Percentiles rank a stretch among this genome's conserved stretches.
Evolutionary conservation across 2,888 invertebrate species (phyloP).

Genomic region (Craniophora ligustri): DNA sequence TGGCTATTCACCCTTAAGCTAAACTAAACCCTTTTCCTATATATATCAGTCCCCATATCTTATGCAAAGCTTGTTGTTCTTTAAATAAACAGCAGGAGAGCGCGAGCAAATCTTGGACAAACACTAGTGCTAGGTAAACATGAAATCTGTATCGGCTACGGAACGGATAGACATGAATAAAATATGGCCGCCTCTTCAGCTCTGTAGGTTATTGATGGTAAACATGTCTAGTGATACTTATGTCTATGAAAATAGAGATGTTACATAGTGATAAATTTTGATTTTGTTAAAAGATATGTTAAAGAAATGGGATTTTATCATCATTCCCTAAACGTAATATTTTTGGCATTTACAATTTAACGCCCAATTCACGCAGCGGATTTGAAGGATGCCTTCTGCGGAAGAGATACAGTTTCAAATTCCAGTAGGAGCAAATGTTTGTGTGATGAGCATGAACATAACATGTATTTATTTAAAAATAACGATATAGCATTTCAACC

Average conservation of each 20-base stretch:
- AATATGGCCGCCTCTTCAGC: constrained; percentile 35
- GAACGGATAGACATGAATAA: constrained; percentile 53
- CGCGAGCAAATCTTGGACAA: constrained; percentile 49
- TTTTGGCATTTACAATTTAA: too few relatives aligned
- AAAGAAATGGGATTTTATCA: too few relatives aligned
- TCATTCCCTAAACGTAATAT: too few relatives aligned
- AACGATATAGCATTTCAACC: too few relatives aligned
- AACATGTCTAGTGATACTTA: constrained; percentile 20
- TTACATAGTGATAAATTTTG: too few relatives aligned
- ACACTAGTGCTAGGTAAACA: constrained; percentile 51
- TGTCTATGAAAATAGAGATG: constrained; percentile 14
- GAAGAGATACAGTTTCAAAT: too few relatives aligned
- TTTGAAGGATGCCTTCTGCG: too few relatives aligned
- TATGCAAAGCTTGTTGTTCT: constrained; percentile 46
- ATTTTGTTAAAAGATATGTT: too few relatives aligned
- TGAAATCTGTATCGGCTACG: constrained; percentile 50
- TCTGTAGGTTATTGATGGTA: constrained; percentile 36
- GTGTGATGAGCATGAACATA: too few relatives aligned
- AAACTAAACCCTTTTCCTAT: constrained; percentile 20
- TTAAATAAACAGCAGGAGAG: constrained; percentile 45
- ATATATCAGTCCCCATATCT: constrained; percentile 12
- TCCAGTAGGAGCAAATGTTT: too few relatives aligned
- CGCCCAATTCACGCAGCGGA: too few relatives aligned
- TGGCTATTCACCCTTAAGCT: not conserved
- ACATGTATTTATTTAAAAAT: too few relatives aligned